Conservation (phyloP, 2,113 vertebrate species). For the Bothrops jararaca region DNA sequence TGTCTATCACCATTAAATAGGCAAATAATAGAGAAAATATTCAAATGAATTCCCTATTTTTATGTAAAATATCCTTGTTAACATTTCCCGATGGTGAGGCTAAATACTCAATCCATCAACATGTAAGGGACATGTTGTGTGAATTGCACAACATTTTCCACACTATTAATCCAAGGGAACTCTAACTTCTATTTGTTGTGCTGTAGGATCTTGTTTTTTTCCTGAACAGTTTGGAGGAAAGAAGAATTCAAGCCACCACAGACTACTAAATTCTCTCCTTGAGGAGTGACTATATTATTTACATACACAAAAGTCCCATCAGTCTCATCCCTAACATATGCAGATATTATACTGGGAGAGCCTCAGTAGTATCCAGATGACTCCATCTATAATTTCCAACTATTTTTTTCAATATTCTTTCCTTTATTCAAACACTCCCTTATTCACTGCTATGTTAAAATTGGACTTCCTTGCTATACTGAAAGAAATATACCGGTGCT, state of each 20-base stretch:
- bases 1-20: not conserved
- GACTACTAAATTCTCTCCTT: not conserved
- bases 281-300: not conserved
- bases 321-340: not conserved
- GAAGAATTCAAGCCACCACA: not conserved
- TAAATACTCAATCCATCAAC: not conserved
- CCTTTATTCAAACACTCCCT: not conserved
- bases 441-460: not conserved
- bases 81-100: not conserved
- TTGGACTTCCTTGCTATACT: not conserved
- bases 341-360: not conserved
- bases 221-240: not conserved
- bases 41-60: conserved; percentile 8
- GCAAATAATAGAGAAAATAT: not conserved
- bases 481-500: not conserved
- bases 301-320: not conserved
- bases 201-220: conserved; percentile 16
- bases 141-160: conserved; percentile 1
- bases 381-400: not conserved
- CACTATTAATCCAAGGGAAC: not conserved
- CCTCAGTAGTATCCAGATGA: not conserved
- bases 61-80: not conserved
- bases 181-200: not conserved
- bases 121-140: not conserved
- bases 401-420: not conserved